Percentiles rank a stretch among this genome's conserved stretches.
phyloP scores from a whole-genome alignment of 2,113 vertebrate genomes.

The Microtus montanus region DNA sequence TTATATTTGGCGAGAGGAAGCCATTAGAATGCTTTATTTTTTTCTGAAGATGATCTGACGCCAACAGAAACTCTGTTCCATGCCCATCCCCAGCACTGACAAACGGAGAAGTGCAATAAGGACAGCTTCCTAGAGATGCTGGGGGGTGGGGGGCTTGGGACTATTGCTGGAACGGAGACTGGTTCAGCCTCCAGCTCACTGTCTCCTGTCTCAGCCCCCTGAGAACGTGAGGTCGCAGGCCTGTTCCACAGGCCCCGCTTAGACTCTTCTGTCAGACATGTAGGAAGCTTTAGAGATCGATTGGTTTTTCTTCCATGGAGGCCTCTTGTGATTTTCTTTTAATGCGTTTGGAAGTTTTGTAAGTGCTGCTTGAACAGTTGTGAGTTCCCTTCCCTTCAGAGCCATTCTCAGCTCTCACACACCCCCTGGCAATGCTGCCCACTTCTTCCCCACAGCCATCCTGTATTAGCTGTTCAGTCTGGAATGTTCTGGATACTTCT shows the following conservation, averaged over 20 bases:
- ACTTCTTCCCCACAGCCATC: not conserved
- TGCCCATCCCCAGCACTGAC: not conserved
- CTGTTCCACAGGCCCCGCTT: not conserved
- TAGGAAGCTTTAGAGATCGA: not conserved
- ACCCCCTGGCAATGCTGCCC: not conserved
- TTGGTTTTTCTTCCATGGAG: not conserved
- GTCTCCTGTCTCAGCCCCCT: not conserved
- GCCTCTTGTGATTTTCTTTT: constrained; percentile 6
- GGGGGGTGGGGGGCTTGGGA: not conserved
- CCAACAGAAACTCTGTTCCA: not conserved
- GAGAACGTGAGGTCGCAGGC: not conserved
- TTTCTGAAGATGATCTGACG: not conserved
- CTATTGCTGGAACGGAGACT: not conserved
- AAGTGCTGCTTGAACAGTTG: not conserved
- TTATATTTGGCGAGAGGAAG: constrained; percentile 59
- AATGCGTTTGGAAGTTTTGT: not conserved
- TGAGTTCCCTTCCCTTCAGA: not conserved
- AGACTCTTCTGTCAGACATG: not conserved
- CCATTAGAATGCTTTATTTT: constrained; percentile 44
- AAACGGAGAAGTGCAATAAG: not conserved
- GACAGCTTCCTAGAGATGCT: not conserved
- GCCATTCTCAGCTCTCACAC: not conserved
- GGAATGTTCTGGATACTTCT: constrained; percentile 16
- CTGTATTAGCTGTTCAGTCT: constrained; percentile 23
- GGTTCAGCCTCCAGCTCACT: no score